Base-by-base conservation (phyloP, 2,113 vertebrate species). In the Mesitornis unicolor region DNA sequence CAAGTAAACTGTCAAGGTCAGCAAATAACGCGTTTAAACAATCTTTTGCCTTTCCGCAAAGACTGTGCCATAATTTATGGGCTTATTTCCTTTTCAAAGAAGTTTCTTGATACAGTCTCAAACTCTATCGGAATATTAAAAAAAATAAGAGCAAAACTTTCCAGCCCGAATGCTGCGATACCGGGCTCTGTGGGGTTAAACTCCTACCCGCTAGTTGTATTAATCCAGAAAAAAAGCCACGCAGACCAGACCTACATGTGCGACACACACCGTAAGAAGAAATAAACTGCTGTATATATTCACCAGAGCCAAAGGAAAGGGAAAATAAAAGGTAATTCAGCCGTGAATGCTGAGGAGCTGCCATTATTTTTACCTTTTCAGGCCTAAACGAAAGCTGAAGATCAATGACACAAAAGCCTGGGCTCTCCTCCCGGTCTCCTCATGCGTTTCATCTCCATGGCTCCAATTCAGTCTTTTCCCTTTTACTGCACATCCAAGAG, bases 1-100 rank as follows among this genome's bases (percentile, higher is more conserved):
- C 87, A 97, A 95, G 94, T 59, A 93, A 97, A 97, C 88, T 89
- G 96, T 92, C 97, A 96, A 97, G 97, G 97, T 98, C 96, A 93
- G 97, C 93, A 98, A 95, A 85, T 87, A 95, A 91, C 54, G 59
- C 51, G 67, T 97, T 97, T 96, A 95, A 97, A 96, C 90, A 91
- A 59, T 90, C 79, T 89, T 74, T 86, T 89, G 96, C 96, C 93
- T 92, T 86, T 89, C 97, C 90, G 94, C 90, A 94, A 95, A 98
- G 93, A 87, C 88, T 89, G 13, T 29, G 79, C 65, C 26, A 22
- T 95, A 96, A 94, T 97, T 95, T 89, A 94, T 71, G 90, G 81
- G 71, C 63, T 78, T 84, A 70, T 64, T 88, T 61, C 87, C 87
- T 84, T 78, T 57, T 40, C 89, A 94, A 96, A 97, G 94, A 97